Evolutionary conservation across 2,888 invertebrate species (phyloP).

Genomic region (Drosophila villosipedis): DNA sequence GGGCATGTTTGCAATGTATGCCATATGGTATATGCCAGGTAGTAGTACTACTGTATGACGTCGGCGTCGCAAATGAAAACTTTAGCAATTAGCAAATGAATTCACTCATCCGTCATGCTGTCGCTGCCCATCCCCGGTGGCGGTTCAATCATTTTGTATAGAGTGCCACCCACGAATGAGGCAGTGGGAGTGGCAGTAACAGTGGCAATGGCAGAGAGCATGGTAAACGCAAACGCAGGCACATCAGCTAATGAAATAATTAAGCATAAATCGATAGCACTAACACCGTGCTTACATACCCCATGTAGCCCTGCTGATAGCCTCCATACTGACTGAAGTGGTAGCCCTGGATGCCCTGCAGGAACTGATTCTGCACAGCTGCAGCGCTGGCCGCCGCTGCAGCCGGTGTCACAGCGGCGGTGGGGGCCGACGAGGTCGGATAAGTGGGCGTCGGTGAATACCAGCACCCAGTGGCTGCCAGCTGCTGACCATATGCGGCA

Average conservation of each 20-base stretch:
- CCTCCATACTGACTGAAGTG: conserved; percentile 94
- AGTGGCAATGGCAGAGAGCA: neutral
- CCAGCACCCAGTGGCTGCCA: conserved; percentile 93
- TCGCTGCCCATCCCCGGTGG: conserved; percentile 75
- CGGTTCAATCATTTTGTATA: conserved; percentile 74
- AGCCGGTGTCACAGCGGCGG: conserved; percentile 87
- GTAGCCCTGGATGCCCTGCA: conserved; percentile 95
- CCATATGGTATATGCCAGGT: conserved; percentile 33
- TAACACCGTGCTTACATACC: conserved; percentile 87
- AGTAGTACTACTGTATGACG: conserved; percentile 18
- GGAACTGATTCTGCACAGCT: conserved; percentile 93
- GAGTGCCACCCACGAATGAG: neutral
- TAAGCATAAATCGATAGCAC: conserved; percentile 44
- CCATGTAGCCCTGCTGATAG: conserved; percentile 97
- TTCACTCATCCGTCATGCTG: conserved; percentile 83
- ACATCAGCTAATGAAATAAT: conserved; percentile 69
- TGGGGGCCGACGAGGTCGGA: conserved; percentile 87
- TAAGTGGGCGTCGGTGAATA: conserved; percentile 92
- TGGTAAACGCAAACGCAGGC: conserved; percentile 13
- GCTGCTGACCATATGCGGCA: conserved; percentile 91
- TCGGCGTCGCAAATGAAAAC: conserved; percentile 68
- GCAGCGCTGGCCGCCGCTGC: conserved; percentile 89
- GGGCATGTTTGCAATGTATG: conserved; percentile 40
- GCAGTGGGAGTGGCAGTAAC: neutral
- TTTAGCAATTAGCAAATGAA: conserved; percentile 84